phyloP scores from a whole-genome alignment of 1,140 invertebrate species.

The Hermetia illucens region DNA sequence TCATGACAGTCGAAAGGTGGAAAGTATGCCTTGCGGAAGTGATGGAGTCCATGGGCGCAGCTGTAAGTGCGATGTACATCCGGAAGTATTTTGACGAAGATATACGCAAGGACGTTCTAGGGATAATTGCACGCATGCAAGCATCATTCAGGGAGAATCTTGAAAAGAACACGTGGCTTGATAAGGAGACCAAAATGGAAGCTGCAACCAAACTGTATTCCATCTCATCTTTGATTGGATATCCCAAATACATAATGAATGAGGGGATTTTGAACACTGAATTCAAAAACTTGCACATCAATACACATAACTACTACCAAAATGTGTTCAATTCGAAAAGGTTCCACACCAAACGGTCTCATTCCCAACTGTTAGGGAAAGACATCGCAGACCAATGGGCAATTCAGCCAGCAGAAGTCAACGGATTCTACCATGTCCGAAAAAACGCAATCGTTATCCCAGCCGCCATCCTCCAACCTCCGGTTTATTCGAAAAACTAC shows the following conservation, averaged over 20 bases:
- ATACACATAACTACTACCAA: constrained; percentile 35
- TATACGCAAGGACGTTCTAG: no score
- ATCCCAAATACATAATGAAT: constrained; percentile 42
- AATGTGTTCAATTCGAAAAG: constrained; percentile 43
- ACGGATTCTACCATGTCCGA: not conserved
- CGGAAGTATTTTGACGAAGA: no score
- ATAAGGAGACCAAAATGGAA: no score
- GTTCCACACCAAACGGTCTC: constrained; percentile 32
- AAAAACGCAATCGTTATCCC: not conserved
- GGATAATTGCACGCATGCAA: no score
- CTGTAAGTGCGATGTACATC: no score
- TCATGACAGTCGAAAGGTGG: no score
- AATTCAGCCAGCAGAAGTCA: not conserved
- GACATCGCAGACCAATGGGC: not conserved
- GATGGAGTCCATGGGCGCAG: no score
- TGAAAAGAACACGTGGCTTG: no score
- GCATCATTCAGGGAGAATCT: no score
- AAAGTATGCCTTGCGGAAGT: no score
- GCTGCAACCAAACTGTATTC: no score
- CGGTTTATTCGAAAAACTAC: not conserved
- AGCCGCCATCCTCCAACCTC: not conserved
- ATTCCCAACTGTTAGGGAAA: not conserved
- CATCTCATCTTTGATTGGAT: no score
- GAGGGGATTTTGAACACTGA: constrained; percentile 38
- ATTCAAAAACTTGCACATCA: constrained; percentile 36